phyloP scores from a whole-genome alignment of 2,888 invertebrate species.

The Horisme vitalbata region DNA sequence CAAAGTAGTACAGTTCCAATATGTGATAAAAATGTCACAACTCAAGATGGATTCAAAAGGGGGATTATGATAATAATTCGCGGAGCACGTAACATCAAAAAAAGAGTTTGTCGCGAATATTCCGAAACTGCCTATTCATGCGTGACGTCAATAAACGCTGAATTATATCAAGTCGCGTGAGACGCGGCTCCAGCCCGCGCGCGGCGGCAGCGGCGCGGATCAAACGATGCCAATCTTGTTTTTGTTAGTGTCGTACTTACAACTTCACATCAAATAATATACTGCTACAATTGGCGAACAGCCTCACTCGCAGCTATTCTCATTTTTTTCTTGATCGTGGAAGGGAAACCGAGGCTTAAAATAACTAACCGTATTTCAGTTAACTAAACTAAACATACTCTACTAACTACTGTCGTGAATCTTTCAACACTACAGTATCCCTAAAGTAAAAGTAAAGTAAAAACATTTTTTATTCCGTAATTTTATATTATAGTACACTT shows the following conservation, averaged over 20 bases:
- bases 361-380: no score
- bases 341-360: no score
- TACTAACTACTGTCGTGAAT: no score
- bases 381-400: no score
- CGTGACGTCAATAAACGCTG: constrained; percentile 22
- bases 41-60: constrained; percentile 41
- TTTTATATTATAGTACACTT: no score
- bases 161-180: constrained; percentile 18
- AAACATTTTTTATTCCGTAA: no score
- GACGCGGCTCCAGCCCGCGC: constrained; percentile 10
- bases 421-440: no score
- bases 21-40: constrained; percentile 45
- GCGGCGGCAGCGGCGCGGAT: constrained; percentile 3
- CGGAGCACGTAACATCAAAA: constrained; percentile 45
- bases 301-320: no score
- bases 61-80: constrained; percentile 48
- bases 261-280: no score
- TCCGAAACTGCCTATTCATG: constrained; percentile 22
- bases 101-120: constrained; percentile 27
- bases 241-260: not conserved
- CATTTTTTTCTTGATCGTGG: no score
- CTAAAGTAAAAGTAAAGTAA: no score
- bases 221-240: constrained; percentile 16
- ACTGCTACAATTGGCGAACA: no score
- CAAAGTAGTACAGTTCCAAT: constrained; percentile 16